These are phyloP conservation scores for Steatocranus sp. DNA, from an alignment of 2,797 vertebrate genomes.

Conservation along the genomic window DNA sequence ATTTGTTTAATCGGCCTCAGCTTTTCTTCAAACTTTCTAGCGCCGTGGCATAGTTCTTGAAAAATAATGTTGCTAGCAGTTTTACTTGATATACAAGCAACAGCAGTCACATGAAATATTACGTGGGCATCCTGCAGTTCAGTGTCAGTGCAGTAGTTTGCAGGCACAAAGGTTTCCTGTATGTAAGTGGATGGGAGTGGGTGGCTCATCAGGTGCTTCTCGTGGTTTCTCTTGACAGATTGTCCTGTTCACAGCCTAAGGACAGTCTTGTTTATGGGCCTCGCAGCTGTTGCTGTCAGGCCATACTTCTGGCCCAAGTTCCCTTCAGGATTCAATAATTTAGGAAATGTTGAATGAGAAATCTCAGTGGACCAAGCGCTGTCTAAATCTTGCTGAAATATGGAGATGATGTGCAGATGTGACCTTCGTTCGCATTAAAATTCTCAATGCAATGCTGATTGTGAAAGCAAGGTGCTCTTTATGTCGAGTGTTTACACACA, in stretches of 20 bases:
- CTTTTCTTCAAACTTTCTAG: neutral
- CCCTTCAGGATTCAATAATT: neutral
- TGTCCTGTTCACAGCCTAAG: neutral
- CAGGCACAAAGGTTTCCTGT: neutral
- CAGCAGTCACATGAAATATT: neutral
- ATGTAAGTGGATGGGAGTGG: neutral
- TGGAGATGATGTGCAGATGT: neutral
- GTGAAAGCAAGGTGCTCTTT: neutral
- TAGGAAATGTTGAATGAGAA: neutral
- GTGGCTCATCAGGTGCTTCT: neutral
- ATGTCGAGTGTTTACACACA: neutral
- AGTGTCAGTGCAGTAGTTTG: neutral
- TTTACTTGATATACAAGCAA: neutral
- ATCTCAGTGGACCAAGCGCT: neutral
- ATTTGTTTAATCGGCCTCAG: neutral
- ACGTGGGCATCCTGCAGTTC: neutral
- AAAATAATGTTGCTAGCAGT: neutral
- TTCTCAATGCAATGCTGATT: neutral
- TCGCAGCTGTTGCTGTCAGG: neutral
- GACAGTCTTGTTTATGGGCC: neutral
- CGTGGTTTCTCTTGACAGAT: neutral
- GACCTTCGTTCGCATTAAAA: neutral
- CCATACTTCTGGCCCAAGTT: neutral
- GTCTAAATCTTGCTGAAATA: neutral
- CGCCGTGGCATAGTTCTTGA: neutral